Evolutionary conservation across 2,113 vertebrate genomes (phyloP).

Genomic region (Dasyprocta punctata): DNA sequence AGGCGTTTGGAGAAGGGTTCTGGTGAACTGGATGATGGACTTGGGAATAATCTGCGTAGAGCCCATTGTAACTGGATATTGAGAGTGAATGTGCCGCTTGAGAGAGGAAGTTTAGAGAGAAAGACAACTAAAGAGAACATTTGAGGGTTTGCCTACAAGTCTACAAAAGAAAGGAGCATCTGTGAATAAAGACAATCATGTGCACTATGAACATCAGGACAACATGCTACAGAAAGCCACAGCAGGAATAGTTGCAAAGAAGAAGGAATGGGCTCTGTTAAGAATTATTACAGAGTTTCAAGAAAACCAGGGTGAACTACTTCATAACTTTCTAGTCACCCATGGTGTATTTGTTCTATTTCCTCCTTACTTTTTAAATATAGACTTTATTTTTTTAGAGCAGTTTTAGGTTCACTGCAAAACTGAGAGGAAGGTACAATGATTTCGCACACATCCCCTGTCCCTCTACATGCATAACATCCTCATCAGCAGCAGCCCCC

Average conservation of each 20-base stretch:
- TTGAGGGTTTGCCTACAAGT: not conserved
- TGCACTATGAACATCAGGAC: not conserved
- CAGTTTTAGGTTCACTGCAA: not conserved
- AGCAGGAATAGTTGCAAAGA: not conserved
- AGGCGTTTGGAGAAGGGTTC: not conserved
- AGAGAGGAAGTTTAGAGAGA: not conserved
- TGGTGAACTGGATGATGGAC: not conserved
- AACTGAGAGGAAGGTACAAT: not conserved
- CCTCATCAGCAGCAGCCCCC: not conserved
- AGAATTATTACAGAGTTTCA: not conserved
- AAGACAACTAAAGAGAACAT: not conserved
- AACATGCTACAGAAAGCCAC: not conserved
- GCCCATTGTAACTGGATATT: not conserved
- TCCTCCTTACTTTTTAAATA: not conserved
- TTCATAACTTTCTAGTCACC: not conserved
- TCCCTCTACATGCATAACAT: too few species aligned
- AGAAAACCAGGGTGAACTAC: not conserved
- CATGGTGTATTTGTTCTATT: not conserved
- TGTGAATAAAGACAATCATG: not conserved
- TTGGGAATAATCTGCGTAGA: not conserved
- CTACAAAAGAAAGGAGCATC: not conserved
- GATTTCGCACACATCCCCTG: rapidly evolving
- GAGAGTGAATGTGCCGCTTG: not conserved
- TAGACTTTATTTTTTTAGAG: not conserved
- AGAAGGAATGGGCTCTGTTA: not conserved